Evolutionary conservation across 2,888 invertebrate species (phyloP), one percentile per base, ranked within the genome.

Genomic region (Perdita meconis): DNA sequence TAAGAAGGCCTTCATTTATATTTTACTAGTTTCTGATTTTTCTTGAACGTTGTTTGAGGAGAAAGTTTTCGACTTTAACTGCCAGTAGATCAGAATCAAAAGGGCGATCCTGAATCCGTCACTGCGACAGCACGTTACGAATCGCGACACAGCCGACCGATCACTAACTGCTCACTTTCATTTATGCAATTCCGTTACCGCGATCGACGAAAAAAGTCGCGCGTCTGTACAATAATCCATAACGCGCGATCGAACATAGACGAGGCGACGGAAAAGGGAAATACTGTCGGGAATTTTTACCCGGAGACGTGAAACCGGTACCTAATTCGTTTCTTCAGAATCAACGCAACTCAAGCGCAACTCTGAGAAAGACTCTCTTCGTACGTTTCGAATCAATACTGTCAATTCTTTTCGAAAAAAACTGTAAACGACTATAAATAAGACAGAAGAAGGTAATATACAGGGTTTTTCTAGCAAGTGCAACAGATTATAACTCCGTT

Each of bases 101-200:
- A 34, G 47, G 66, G 22, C 36, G 40, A 36, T 56, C 6, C 34
- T 26, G 55, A 2, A 13, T 78, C 60, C 63, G 66, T 22, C 60
- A 57, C 63, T 59, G 55, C 57, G 30, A 30, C 44, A 70, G 67
- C 82, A 75, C 65, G 76, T 69, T 75, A 60, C 73, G 61, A 61
- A 71, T 79, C 71, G 68, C 70, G 83, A 81, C 70, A 85, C 86
- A 84, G 81, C 66, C 65, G 74, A 61, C 47, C 77, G 85, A 80
- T 85, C 80, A 80, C 65, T 71, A 71, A 80, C 73, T 70, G 73
- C 60, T 69, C 76, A 74, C 82, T 82, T 84, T 85, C 78, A 61
- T 86, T 86, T 81, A 79, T 78, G 80, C 78, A 85, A 86, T 55
- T 69, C 64, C 69, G 70, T 66, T 68, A 66, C 72, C 72, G 40